Evolutionary conservation across 2,797 vertebrate species (phyloP).

Genomic region (Rhadinocentrus ornatus): DNA sequence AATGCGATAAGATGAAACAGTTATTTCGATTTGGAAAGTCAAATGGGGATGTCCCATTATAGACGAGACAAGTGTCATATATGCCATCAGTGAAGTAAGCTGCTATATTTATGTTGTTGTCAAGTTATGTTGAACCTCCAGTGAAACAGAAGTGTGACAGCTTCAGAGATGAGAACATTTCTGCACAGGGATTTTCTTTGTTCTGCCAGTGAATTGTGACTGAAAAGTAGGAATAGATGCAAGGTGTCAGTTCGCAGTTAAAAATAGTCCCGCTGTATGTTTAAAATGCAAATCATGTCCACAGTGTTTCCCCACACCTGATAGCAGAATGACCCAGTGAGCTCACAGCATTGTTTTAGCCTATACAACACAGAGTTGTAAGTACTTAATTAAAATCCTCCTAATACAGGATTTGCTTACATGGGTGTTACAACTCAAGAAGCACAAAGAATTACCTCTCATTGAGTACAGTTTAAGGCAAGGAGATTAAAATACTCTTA

Average conservation of each 20-base stretch:
- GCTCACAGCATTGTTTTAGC: conserved; percentile 9
- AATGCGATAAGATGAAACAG: not conserved
- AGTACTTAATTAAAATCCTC: conserved; percentile 51
- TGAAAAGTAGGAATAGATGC: not conserved
- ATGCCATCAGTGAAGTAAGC: conserved; percentile 15
- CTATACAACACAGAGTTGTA: conserved; percentile 11
- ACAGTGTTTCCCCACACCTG: not conserved
- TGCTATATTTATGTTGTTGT: conserved; percentile 18
- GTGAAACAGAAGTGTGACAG: not conserved
- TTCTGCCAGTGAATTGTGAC: not conserved
- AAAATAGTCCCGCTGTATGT: not conserved
- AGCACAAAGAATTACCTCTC: conserved; percentile 14
- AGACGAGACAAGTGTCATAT: conserved; percentile 34
- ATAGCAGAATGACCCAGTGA: not conserved
- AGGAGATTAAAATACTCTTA: not conserved
- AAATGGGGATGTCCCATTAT: conserved; percentile 22
- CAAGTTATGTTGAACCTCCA: conserved; percentile 1
- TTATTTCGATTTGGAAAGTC: conserved; percentile 41
- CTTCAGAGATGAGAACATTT: not conserved
- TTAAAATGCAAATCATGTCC: conserved; percentile 34
- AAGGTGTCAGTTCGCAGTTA: not conserved
- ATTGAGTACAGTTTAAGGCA: not conserved
- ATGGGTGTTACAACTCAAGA: conserved; percentile 29
- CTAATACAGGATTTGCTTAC: conserved; percentile 41
- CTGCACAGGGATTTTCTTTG: not conserved